Base-by-base conservation (phyloP, 2,113 vertebrate genomes). In the Glareola pratincola region DNA sequence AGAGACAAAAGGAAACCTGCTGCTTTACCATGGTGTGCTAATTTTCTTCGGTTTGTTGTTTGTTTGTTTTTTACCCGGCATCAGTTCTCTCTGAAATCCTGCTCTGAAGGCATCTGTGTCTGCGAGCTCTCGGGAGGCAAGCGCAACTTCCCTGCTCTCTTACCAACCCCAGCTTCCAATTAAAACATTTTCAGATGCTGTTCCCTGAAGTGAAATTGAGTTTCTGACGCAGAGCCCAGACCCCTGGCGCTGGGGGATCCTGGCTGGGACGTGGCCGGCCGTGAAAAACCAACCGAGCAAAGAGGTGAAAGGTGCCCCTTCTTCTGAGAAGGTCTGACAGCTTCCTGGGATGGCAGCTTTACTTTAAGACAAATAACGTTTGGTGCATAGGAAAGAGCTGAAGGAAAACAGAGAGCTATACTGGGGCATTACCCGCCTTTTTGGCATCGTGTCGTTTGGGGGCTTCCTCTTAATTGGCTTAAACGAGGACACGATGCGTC, bases 81-180 rank as follows among this genome's bases (percentile, higher is more conserved):
- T 54, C 41, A 1, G 29, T 47, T 43, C 10, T 37, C 57, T 20
- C 54, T 12, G n/a, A 18, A 36, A 23, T 32, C 60, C 53, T 12
- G 0, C 10, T 30, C 56, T 7, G 48, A 10, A n/a, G 13, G 32
- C 13, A 2, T 5, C 56, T 7, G 7, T 11, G 1, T 15, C 37
- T 11, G 7, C 3, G 4, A 71, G 72, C 37, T 66, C 62, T 29
- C 56, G 0, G 62, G 6, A 20, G 68, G n/a, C 69, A 23, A 5
- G 8, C 1, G 0, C 6, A 6, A 29, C 50, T 9, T 7, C 6
- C 11, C 0, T 3, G 37, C n/a, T 41, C n/a, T 48, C 63, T 10
- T 14, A 34, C 64, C 63, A 18, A 4, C 39, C 32, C 32, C 24
- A 5, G 22, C 54, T 43, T 53, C 26, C 9, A 53, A 75, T 24